Base-by-base conservation (phyloP, 2,797 vertebrate genomes). In the Eulemur coronatus region DNA sequence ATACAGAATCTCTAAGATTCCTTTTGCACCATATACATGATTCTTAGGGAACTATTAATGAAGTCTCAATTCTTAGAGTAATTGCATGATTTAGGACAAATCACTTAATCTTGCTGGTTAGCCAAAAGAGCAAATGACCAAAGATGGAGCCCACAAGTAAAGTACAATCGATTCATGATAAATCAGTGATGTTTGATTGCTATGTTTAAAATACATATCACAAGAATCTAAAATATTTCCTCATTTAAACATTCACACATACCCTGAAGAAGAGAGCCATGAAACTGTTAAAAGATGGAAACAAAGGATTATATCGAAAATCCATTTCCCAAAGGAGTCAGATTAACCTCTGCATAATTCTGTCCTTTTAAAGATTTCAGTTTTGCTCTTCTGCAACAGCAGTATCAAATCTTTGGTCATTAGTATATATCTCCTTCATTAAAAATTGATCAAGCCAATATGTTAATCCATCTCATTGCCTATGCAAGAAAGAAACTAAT, bases 21-120 rank as follows among this genome's bases (percentile, higher is more conserved):
- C 46, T 69, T 80, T 67, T 52, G 43, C 14, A 65, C 2, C 26
- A 38, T 38, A 17, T 43, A 30, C 57, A n/a, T 52, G 17, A 88
- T 91, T 73, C 46, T 91, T 91, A 26, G 30, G 84, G 24, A 87
- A 94, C 75, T 92, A 61, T 69, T 92, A 84, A 75, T 18, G 9
- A 91, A 84, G 5, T 52, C 20, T 67, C 3, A 7, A 14, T 75
- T 89, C 63, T 73, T 69, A 75, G 11, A 89, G 20, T 59, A 93
- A 81, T 75, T 76, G 8, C 61, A 69, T 67, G 43, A 52, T 88
- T 91, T 52, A 75, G 46, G 48, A 17, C 30, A 92, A 89, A 94
- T 84, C 35, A 79, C 22, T 91, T 69, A 69, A 75, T 67, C 48
- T 84, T 94, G n/a, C 35, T 84, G 28, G 24, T 92, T 91, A 75